Evolutionary conservation across 2,888 invertebrate species (phyloP).

Genomic region (Ectemnius cavifrons): DNA sequence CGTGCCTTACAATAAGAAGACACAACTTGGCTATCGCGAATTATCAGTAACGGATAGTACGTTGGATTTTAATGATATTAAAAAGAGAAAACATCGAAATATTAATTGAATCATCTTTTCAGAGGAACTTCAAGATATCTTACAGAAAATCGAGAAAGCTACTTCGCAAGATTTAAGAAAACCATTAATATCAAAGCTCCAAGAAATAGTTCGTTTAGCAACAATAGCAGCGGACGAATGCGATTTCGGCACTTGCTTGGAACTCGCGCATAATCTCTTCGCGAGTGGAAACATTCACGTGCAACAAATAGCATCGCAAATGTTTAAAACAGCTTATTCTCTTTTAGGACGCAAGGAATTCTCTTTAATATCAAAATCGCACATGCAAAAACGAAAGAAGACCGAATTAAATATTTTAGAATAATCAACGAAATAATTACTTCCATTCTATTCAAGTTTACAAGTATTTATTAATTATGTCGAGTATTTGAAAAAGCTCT

Average conservation of each 20-base stretch:
- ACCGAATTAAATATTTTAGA: constrained; percentile 76
- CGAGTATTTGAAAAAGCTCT: too few species aligned
- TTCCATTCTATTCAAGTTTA: too few species aligned
- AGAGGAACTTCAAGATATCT: constrained; percentile 85
- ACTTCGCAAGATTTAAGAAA: constrained; percentile 81
- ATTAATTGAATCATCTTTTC: constrained; percentile 61
- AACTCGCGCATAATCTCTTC: constrained; percentile 92
- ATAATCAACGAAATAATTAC: neutral
- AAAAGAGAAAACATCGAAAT: neutral
- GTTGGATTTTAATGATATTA: constrained; percentile 14
- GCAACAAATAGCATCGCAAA: constrained; percentile 82
- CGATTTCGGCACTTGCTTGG: constrained; percentile 95
- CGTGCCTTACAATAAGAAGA: constrained; percentile 90
- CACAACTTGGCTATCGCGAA: constrained; percentile 91
- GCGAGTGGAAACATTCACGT: constrained; percentile 85
- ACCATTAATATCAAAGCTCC: constrained; percentile 84
- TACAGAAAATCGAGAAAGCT: constrained; percentile 83
- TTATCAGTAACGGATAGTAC: constrained; percentile 84
- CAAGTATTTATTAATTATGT: too few species aligned
- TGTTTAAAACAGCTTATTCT: constrained; percentile 87
- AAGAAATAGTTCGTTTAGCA: constrained; percentile 89
- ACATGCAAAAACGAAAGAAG: constrained; percentile 85
- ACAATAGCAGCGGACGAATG: constrained; percentile 96
- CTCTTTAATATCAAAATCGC: constrained; percentile 86
- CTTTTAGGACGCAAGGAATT: constrained; percentile 87